These are phyloP conservation scores for Knipowitschia caucasica DNA, from an alignment of 2,797 vertebrate species.

Conservation along the genomic window DNA sequence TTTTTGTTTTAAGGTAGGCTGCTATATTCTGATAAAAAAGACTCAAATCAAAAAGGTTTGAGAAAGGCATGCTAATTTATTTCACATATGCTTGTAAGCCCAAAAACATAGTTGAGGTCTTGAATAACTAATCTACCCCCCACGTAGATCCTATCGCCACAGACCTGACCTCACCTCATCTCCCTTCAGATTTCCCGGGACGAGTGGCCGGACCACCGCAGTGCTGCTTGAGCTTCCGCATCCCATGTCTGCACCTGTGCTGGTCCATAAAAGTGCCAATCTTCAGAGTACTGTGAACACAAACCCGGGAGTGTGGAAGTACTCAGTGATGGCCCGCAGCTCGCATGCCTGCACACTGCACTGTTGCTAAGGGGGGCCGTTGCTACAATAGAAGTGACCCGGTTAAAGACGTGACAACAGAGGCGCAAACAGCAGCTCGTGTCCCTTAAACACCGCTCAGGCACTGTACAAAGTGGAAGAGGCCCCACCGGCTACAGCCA, in stretches of 20 bases:
- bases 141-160: not conserved
- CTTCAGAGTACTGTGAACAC: not conserved
- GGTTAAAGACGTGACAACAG: constrained; percentile 36
- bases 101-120: not conserved
- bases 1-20: too few relatives aligned
- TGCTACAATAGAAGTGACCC: constrained; percentile 80
- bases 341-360: constrained; percentile 65
- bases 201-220: constrained; percentile 58
- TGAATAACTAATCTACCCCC: not conserved
- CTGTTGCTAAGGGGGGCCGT: constrained; percentile 72
- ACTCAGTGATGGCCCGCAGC: constrained; percentile 7
- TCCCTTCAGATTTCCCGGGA: constrained; percentile 18
- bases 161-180: constrained; percentile 54
- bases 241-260: constrained; percentile 63
- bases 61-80: too few relatives aligned
- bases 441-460: not conserved
- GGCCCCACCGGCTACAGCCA: not conserved
- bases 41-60: too few relatives aligned
- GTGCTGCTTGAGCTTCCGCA: constrained; percentile 62
- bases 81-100: too few relatives aligned
- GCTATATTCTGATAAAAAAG: too few relatives aligned
- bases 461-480: not conserved
- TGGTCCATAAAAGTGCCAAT: constrained; percentile 15
- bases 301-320: not conserved
- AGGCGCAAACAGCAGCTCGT: not conserved